Conservation (phyloP, 2,888 invertebrate species). For the Dione vanillae region DNA sequence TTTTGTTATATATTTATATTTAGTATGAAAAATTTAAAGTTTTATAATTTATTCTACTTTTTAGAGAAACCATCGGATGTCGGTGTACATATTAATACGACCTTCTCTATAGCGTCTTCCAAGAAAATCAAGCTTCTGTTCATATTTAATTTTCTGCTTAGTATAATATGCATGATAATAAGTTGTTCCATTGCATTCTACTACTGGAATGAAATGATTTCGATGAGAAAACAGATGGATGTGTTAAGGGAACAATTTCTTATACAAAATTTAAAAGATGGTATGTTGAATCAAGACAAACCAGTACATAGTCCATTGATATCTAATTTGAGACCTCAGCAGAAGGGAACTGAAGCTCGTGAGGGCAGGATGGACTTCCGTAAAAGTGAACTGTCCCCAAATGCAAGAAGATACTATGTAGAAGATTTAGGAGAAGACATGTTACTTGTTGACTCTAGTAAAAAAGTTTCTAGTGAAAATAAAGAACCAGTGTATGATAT, state of each 20-base stretch:
- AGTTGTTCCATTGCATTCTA: constrained; percentile 74
- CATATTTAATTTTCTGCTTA: constrained; percentile 74
- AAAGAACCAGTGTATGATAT: constrained; percentile 57
- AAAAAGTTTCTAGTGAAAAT: constrained; percentile 63
- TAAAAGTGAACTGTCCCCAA: constrained; percentile 54
- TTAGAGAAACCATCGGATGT: constrained; percentile 75
- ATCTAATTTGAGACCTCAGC: constrained; percentile 53
- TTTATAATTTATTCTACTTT: constrained; percentile 56
- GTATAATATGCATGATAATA: constrained; percentile 71
- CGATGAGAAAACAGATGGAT: constrained; percentile 72
- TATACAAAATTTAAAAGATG: constrained; percentile 60
- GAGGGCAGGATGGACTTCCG: constrained; percentile 59
- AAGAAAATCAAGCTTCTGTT: constrained; percentile 79
- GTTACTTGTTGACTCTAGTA: constrained; percentile 71
- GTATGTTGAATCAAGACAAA: constrained; percentile 52
- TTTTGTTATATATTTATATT: constrained; percentile 16
- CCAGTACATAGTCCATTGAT: constrained; percentile 64
- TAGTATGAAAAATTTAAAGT: constrained; percentile 32
- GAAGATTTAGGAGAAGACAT: constrained; percentile 74
- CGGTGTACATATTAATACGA: constrained; percentile 79
- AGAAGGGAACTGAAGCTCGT: constrained; percentile 55
- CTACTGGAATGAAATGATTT: constrained; percentile 75
- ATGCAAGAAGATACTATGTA: constrained; percentile 66
- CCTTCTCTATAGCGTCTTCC: constrained; percentile 79
- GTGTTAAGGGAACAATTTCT: constrained; percentile 68